Evolutionary conservation across 2,113 vertebrate genomes (phyloP), one percentile per base, ranked within the genome.

Genomic region (Ochotona curzoniae): DNA sequence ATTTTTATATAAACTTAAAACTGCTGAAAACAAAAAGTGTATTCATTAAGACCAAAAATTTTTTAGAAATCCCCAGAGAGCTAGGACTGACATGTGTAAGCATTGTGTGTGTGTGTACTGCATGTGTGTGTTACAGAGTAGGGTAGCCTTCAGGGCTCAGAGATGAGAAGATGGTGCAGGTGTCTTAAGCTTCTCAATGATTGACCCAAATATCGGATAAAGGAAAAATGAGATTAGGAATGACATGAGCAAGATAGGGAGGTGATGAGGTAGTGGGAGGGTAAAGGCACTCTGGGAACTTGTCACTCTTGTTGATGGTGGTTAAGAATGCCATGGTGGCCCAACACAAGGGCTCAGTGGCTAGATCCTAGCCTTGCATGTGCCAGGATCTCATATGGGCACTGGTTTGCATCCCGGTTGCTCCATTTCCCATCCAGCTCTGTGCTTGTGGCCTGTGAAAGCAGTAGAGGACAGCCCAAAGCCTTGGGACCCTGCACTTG

Each of bases 1-100:
- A 86, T 86, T 93, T 82, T 89, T 74, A 51, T 57, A 7, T 70
- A 89, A 81, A 64, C 44, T 44, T 76, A 60, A 82, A 81, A 81
- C 15, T 75, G 64, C 61, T 76, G 21, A n/a, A 83, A 38, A 23
- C 54, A 49, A 67, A 83, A 78, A 76, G 26, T 71, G 18, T 86
- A 30, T 26, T 66, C n/a, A 69, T 89, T 69, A 57, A 30, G 70
- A 85, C 8, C 13, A 21, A 74, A 35, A 57, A 57, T 57, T 13
- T n/a, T n/a, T n/a, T n/a, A 44, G 6, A 79, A 60, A 15, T 57
- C 21, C 30, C 20, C 51, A 66, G 44, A 44, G 80, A 32, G 47
- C 61, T 1, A 66, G 35, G 32, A 89, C 14, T 69, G 10, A 23
- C 26, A 23, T 91, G 18, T 74, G 32, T 85, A 10, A 47, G 32